Evolutionary conservation across 2,797 vertebrate genomes (phyloP).

Genomic region (Schizopygopsis pylzovi): DNA sequence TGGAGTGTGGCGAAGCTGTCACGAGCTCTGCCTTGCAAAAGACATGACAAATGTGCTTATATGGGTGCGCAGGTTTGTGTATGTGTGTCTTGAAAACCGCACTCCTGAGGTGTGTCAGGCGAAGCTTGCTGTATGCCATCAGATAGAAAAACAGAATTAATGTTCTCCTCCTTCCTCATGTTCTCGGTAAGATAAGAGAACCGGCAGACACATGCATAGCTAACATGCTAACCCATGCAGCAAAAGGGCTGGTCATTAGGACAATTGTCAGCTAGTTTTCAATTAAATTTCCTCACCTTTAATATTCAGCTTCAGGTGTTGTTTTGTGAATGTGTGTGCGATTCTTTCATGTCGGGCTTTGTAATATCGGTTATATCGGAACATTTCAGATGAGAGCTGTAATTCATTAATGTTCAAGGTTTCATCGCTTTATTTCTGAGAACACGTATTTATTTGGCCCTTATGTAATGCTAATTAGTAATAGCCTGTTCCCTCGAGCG

Average conservation of each 20-base stretch:
- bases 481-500: slow-evolving; percentile 50
- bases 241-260: background rate
- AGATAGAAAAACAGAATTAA: slow-evolving; percentile 25
- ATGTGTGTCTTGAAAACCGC: background rate
- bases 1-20: slow-evolving; percentile 36
- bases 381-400: slow-evolving; percentile 67
- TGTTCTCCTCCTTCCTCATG: slow-evolving; percentile 35
- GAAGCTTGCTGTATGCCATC: slow-evolving; percentile 31
- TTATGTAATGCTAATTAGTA: slow-evolving; percentile 71
- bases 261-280: slow-evolving; percentile 7
- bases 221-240: slow-evolving; percentile 1
- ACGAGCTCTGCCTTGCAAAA: slow-evolving; percentile 6
- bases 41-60: slow-evolving; percentile 27
- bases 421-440: slow-evolving; percentile 71
- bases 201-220: slow-evolving; percentile 28
- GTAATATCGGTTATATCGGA: slow-evolving; percentile 61
- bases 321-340: slow-evolving; percentile 1
- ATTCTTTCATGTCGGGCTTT: slow-evolving; percentile 45
- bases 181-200: slow-evolving; percentile 37
- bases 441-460: slow-evolving; percentile 63
- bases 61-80: slow-evolving; percentile 31
- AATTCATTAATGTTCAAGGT: slow-evolving; percentile 72
- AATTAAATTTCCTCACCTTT: background rate
- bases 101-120: slow-evolving; percentile 38
- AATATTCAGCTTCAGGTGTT: background rate